Percentiles rank a stretch among this genome's conserved stretches.
phyloP scores from a whole-genome alignment of 2,113 vertebrate species.

The Pipra filicauda region DNA sequence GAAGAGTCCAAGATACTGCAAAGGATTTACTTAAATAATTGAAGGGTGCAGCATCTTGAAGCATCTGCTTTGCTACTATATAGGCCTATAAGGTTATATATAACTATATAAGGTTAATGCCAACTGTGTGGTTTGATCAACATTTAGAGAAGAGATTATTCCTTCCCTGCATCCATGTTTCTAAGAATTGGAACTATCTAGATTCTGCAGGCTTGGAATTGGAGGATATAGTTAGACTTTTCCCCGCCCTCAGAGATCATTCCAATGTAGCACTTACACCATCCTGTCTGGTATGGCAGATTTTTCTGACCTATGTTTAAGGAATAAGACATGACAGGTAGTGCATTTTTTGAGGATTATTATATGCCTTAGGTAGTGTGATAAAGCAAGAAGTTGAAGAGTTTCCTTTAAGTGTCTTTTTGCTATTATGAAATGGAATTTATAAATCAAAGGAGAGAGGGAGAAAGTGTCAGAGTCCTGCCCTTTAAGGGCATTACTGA shows the following conservation, averaged over 20 bases:
- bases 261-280: neutral
- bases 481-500: slow-evolving; percentile 25
- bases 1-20: neutral
- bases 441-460: slow-evolving; percentile 8
- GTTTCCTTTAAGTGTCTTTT: slow-evolving; percentile 29
- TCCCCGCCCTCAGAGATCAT: neutral
- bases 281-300: neutral
- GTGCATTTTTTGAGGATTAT: slow-evolving; percentile 46
- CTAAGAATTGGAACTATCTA: neutral
- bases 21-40: neutral
- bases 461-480: neutral
- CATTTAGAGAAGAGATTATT: neutral
- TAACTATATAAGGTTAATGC: neutral
- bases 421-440: slow-evolving; percentile 38
- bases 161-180: neutral
- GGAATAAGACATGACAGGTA: slow-evolving; percentile 16
- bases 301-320: slow-evolving; percentile 37
- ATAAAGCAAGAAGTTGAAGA: slow-evolving; percentile 10
- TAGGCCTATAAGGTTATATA: no score
- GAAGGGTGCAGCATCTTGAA: neutral
- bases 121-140: neutral
- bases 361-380: neutral
- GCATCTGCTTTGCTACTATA: neutral
- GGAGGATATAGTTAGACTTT: neutral
- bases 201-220: neutral